Base-by-base conservation (phyloP, 2,113 vertebrate species). In the Platichthys stellatus region DNA sequence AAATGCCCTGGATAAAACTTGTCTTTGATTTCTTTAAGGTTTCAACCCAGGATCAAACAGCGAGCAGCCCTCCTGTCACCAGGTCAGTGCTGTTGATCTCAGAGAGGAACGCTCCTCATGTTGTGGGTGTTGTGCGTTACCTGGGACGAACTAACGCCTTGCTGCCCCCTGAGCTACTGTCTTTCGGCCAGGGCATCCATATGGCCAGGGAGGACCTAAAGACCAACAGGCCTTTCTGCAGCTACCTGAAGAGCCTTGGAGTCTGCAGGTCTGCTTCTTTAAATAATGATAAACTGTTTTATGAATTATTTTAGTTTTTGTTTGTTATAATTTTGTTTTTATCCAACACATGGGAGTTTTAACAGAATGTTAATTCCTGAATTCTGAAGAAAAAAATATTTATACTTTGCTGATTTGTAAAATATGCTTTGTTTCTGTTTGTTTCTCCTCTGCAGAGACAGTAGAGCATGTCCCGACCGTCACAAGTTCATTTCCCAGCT, bases 11-110 rank as follows among this genome's bases (percentile, higher is more conserved):
- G 9, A 14, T 57, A 10, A 53, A 13, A 3, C 69, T 2, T 26
- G 8, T 18, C 1, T 61, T 7, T 66, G 13, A 35, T 31, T 24
- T 5, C 6, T 54, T 7, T 10, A 1, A 54, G 70, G 45, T 24
- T 65, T 54, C 3, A 1, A 67, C 91, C 86, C 81, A 86, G 74
- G 90, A 91, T 51, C 61, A 60, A 9, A 35, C 63, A 0, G 78
- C 82, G 65, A 66, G 83, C 66, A 45, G 69, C 3, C 56, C 49
- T n/a, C 21, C 0, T 1, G 90, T 77, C 45, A 69, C 91, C 72
- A 93, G 88, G 51, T 99, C 98, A 0, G 73, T 99, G 45, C 58
- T 98, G 77, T 79, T 99, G 45, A 86, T 99, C 75, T 95, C 97
- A 0, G 96, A 98, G 86, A 90, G 63, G 60, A 94, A 91, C 17